These are phyloP conservation scores for Nesogale talazaci DNA, from an alignment of 2,113 vertebrate genomes.

Conservation along the genomic window DNA sequence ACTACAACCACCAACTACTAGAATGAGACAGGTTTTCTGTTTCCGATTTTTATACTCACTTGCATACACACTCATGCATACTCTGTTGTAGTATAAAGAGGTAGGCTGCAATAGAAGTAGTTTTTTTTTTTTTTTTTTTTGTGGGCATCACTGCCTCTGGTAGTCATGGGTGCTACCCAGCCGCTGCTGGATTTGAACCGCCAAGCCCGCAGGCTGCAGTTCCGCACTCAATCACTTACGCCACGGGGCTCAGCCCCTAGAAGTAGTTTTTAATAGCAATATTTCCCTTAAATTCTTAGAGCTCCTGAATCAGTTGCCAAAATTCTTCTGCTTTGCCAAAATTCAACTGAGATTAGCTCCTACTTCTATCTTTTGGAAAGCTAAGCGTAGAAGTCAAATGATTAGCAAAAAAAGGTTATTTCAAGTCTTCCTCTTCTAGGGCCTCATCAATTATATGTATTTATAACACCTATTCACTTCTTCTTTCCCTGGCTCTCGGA, in stretches of 20 bases:
- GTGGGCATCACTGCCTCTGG: no score
- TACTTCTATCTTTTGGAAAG: background rate
- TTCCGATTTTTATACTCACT: background rate
- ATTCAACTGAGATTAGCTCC: background rate
- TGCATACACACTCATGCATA: background rate
- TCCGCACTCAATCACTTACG: no score
- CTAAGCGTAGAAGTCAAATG: background rate
- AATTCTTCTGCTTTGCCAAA: background rate
- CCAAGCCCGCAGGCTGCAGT: no score
- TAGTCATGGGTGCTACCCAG: no score
- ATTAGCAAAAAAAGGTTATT: constrained; percentile 7
- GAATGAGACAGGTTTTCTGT: background rate
- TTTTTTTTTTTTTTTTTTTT: no score
- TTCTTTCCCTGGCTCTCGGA: background rate
- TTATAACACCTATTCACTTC: background rate
- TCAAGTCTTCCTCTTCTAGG: background rate
- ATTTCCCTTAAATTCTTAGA: background rate
- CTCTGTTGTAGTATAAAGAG: background rate
- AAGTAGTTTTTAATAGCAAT: background rate
- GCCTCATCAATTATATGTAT: no score
- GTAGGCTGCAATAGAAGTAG: background rate
- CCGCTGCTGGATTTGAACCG: no score
- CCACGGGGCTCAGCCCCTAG: no score
- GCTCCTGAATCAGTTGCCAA: background rate
- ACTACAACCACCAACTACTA: background rate